Conservation (phyloP, 2,797 vertebrate genomes). For the Gorsachius magnificus region DNA sequence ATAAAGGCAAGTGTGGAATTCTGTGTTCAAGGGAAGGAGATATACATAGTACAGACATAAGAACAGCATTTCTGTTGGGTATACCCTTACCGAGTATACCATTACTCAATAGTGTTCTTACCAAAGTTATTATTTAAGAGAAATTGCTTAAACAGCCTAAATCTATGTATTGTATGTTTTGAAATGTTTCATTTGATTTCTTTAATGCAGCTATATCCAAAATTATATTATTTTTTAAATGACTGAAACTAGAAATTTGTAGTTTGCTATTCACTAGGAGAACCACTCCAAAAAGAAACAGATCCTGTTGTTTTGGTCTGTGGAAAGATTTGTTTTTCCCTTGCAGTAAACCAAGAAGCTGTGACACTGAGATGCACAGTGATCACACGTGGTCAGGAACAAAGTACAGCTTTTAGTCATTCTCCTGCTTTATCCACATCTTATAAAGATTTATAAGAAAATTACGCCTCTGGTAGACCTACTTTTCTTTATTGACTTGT, state of each 20-base stretch:
- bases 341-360: background rate
- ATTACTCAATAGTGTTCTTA: background rate
- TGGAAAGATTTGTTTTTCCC: background rate
- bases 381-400: background rate
- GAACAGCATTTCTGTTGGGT: background rate
- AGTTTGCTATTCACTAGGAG: background rate
- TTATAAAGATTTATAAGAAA: background rate
- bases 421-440: background rate
- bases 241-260: background rate
- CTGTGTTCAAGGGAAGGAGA: background rate
- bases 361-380: background rate
- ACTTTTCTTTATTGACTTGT: background rate
- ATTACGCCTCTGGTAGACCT: background rate
- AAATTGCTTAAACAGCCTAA: background rate
- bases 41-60: fast-evolving
- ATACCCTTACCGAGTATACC: background rate
- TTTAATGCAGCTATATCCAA: background rate
- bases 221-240: background rate
- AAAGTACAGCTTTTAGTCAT: background rate
- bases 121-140: background rate
- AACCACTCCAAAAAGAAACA: background rate
- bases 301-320: background rate
- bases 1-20: background rate
- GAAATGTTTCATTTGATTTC: background rate
- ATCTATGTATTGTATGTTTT: background rate